Conservation (phyloP, 2,113 vertebrate species). For the Phrynocephalus versicolor region DNA sequence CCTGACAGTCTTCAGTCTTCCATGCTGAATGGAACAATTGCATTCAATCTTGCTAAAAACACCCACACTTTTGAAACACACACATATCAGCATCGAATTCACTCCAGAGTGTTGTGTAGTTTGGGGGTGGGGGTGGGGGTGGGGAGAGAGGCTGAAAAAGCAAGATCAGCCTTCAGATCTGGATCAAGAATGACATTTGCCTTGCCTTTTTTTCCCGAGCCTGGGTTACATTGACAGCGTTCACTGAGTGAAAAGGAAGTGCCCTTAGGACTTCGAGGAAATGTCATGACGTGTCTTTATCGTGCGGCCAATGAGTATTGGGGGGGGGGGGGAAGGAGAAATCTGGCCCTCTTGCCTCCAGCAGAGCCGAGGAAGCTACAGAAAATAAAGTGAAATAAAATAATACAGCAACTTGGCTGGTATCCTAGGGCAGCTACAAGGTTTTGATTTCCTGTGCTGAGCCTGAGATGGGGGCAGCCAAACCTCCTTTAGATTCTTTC, state of each 20-base stretch:
- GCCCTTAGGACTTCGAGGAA: background rate
- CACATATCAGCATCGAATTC: background rate
- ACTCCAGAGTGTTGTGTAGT: background rate
- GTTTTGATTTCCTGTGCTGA: background rate
- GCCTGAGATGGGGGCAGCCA: background rate
- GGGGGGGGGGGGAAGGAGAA: background rate
- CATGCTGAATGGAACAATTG: background rate
- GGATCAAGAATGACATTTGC: conserved; percentile 21
- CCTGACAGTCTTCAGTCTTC: background rate
- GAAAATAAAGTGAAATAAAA: background rate
- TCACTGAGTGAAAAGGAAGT: background rate
- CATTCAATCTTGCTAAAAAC: background rate
- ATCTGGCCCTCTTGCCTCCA: background rate
- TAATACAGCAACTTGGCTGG: background rate
- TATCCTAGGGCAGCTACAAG: background rate
- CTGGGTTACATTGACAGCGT: conserved; percentile 20
- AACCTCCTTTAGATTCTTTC: background rate
- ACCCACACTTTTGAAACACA: background rate
- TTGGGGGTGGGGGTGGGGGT: too few relatives aligned
- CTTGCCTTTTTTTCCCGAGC: background rate
- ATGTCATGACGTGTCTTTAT: conserved; percentile 11
- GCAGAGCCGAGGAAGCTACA: too few relatives aligned
- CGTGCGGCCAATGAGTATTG: background rate
- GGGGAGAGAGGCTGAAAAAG: background rate
- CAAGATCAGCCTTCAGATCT: background rate